Evolutionary conservation across 2,797 vertebrate genomes (phyloP).

Genomic region (Tenualosa thibaudeaui): DNA sequence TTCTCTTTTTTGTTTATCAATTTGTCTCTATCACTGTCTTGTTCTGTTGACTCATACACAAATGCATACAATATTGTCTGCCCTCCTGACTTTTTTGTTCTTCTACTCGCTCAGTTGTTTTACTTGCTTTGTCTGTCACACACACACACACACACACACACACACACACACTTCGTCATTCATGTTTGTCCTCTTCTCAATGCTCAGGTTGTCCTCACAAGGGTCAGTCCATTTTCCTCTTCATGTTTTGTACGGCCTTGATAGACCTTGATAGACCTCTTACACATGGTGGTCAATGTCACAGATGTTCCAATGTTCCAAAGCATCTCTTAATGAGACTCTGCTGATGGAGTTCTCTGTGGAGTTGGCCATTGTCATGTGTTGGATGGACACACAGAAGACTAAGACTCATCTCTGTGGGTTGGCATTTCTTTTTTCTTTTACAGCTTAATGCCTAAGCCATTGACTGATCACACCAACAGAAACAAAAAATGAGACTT

Average conservation of each 20-base stretch:
- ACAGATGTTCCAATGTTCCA: conserved; percentile 33
- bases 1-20: neutral
- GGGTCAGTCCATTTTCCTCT: neutral
- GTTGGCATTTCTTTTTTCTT: neutral
- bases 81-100: neutral
- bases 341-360: conserved; percentile 32
- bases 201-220: conserved; percentile 21
- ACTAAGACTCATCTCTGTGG: neutral
- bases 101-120: neutral
- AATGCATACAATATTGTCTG: neutral
- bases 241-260: conserved; percentile 7
- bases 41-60: neutral
- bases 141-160: conserved; percentile 18
- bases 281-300: conserved; percentile 38
- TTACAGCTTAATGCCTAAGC: conserved; percentile 18
- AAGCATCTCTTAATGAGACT: conserved; percentile 44
- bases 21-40: neutral
- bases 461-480: neutral
- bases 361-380: conserved; percentile 32
- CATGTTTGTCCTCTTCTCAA: neutral
- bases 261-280: conserved; percentile 37
- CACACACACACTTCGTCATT: conserved; percentile 11
- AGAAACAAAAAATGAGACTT: conserved; percentile 10
- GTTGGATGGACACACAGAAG: conserved; percentile 35
- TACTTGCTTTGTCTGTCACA: neutral